Base-by-base conservation (phyloP, 1,140 invertebrate genomes). In the Heliconius melpomene region DNA sequence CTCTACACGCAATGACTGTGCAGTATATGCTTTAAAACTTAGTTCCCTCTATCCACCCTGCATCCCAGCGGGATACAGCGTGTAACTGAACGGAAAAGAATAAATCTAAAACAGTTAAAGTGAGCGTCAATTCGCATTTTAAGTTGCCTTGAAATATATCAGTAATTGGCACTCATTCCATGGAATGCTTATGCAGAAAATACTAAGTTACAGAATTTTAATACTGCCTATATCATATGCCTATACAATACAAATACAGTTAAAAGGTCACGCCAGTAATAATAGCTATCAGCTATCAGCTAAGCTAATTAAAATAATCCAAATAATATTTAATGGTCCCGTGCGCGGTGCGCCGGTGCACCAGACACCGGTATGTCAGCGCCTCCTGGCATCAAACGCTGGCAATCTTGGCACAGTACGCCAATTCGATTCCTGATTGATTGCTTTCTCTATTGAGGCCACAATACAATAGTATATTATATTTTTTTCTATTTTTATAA, bases 381-480 rank as follows among this genome's bases (percentile, higher is more conserved):
- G 16, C 7, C 38, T 32, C 57, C 52, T 79, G 78, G 78, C 78
- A 75, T 66, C 60, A 66, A 66, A 66, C 60, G 60, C 23, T 66
- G 60, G 60, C 60, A 66, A 23, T 70, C 23, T 75, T 79, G 78
- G 78, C 78, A 70, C 57, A n/a, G 32, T 13, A 8, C 36, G 18
- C 16, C 73, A 46, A 20, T 73, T 75, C 75, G 60, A 79, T 75
- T 40, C 26, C 52, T 75, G 66, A 79, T 75, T 72, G 78, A 79
- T 79, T 40, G 60, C 73, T 75, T 74, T 75, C 73, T 78, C 23
- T 75, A 75, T 70, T 76, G 57, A 76, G 57, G 78, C 16, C 71
- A 52, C 77, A 32, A 40, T 66, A 57, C 78, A 57, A 26, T 66
- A n/a, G 7, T 23, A 26, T 26, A 13, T 52, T 52, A 7, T 52